Conservation (phyloP, 2,888 invertebrate species). For the Agrilus cyanescens region DNA sequence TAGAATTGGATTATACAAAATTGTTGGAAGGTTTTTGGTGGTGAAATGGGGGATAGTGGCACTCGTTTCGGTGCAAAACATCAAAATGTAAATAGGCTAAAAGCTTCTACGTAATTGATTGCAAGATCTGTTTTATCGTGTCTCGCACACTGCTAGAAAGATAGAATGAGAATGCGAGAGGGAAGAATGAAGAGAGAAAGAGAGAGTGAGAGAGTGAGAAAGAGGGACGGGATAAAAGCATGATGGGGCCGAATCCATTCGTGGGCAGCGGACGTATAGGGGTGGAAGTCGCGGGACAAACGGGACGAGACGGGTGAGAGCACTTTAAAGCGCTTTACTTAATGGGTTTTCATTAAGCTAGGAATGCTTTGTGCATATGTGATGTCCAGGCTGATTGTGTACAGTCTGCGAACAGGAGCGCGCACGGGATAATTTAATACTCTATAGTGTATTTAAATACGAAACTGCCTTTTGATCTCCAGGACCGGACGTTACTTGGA, state of each 20-base stretch:
- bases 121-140: slow-evolving; percentile 2
- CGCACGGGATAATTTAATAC: slow-evolving; percentile 33
- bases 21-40: too few relatives aligned
- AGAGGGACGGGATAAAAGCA: slow-evolving; percentile 16
- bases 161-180: slow-evolving; percentile 7
- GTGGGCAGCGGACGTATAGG: slow-evolving; percentile 11
- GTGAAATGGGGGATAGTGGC: too few relatives aligned
- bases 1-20: too few relatives aligned
- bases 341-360: slow-evolving; percentile 37
- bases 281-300: slow-evolving; percentile 12
- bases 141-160: neutral
- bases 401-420: slow-evolving; percentile 25
- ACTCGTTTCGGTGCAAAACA: too few relatives aligned
- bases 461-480: slow-evolving; percentile 31
- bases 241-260: slow-evolving; percentile 2
- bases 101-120: neutral
- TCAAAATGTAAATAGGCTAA: too few relatives aligned
- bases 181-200: slow-evolving; percentile 6
- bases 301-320: slow-evolving; percentile 14
- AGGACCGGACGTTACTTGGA: slow-evolving; percentile 29
- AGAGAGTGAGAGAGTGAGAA: slow-evolving; percentile 12
- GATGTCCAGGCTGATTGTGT: slow-evolving; percentile 35
- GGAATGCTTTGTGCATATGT: slow-evolving; percentile 38
- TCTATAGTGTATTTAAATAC: slow-evolving; percentile 37
- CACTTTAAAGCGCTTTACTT: slow-evolving; percentile 34